Evolutionary conservation across 2,113 vertebrate genomes (phyloP), one percentile per base, ranked within the genome.

Genomic region (Opisthocomus hoazin): DNA sequence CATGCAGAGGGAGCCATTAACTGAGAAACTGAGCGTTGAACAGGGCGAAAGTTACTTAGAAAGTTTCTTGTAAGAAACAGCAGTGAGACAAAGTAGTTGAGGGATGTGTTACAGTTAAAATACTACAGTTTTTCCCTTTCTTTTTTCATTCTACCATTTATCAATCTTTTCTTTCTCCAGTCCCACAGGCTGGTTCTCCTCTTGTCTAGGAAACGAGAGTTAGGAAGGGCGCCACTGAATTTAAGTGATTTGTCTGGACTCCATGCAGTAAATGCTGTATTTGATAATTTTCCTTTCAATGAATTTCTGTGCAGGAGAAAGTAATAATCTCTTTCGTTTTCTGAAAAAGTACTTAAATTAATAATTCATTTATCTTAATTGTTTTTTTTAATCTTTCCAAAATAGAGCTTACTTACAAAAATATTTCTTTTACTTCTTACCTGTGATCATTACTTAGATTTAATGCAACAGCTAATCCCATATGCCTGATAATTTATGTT

Each of bases 291-390:
- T 48, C 45, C 41, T 32, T 60, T 80, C 76, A 81, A 4, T 27
- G 58, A 90, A 66, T 86, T 92, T 80, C 50, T 64, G 43, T 58
- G 39, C 34, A 70, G n/a, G 48, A 87, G 58, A 93, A 94, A 68
- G 21, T 14, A 85, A 84, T 27, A 60, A 60, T 84, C 21, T 63
- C 48, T 86, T 95, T 81, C 7, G 1, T 71, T 46, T 71, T 94
- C 71, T 89, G 85, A 88, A 94, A 94, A 75, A 93, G 68, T 64
- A 78, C 53, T 71, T 15, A 36, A 88, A 30, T 81, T 89, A 75
- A 86, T 93, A 11, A 87, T 77, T 93, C 63, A 81, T 94, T 94
- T 80, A 37, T 66, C 64, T 81, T 93, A 89, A 89, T 84, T 90
- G 26, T 5, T 3, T 5, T 68, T 48, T 36, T 29, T 6, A 79